Base-by-base conservation (phyloP, 2,113 vertebrate species). In the Collichthys lucidus region DNA sequence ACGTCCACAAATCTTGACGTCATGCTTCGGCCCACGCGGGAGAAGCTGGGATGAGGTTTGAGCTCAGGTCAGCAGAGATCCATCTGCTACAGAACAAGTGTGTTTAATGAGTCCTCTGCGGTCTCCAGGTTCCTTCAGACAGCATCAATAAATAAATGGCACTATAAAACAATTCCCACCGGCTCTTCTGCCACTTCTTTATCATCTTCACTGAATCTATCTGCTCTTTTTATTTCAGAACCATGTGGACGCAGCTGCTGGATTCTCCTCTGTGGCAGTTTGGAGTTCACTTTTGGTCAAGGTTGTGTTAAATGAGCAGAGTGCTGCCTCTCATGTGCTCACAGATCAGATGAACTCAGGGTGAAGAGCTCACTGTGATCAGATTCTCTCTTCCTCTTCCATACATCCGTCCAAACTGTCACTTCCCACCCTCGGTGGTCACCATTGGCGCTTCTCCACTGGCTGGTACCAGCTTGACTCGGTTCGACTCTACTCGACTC, bases 71-170 rank as follows among this genome's bases (percentile, higher is more conserved):
- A 82, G 63, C 52, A 74, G 53, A 55, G 66, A 42, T 53, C 31
- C 50, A 17, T 40, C 56, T 44, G 11, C 55, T 35, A 0, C 15
- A 65, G 44, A 50, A 12, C 15, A 40, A 52, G 62, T 52, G 40
- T 67, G 71, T 79, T 66, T 86, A 79, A 86, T 67, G 71, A 76
- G 59, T 60, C 80, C 62, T 53, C 65, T 20, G 75, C 29, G 59
- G 74, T 76, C 52, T 73, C 15, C 35, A n/a, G 64, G 56, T 20
- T 56, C 31, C 31, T 53, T 49, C 46, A 49, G 79, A 52, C 29
- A 31, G 63, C 35, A 4, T 20, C 29, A 16, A 73, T 81, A 68
- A 63, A 70, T 69, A 53, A 64, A 57, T 0, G 24, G 47, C 55
- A 59, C 53, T 11, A 11, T 0, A n/a, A 44, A 67, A 8, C 44